Base-by-base conservation (phyloP, 37 sponge, comb jelly and placozoan genomes). In the Theonella swinhoei region DNA sequence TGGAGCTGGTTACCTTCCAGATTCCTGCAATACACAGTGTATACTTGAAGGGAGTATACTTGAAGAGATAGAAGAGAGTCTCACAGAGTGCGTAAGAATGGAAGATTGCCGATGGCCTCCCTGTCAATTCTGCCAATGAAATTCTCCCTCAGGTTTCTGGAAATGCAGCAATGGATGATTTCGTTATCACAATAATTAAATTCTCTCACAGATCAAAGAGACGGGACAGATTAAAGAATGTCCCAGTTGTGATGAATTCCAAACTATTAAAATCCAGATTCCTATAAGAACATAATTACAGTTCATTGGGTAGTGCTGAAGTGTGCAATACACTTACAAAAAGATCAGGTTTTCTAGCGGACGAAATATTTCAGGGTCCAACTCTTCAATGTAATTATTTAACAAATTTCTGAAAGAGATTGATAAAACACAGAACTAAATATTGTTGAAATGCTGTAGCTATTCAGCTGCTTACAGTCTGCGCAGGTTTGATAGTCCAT, bases 131-230 rank as follows among this genome's bases (percentile, higher is more conserved):
- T 43, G 25, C 29, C 28, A 33, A 80, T 68, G 32, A 43, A 39
- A 60, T 86, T 86, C 28, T 78, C 72, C 22, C 87, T 64, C 29
- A 86, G 61, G 14, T 70, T 70, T 20, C 87, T 86, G 35, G 54
- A 47, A 14, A 47, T 7, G 14, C n/a, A n/a, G n/a, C n/a, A n/a
- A n/a, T n/a, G n/a, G n/a, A n/a, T n/a, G n/a, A n/a, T n/a, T n/a
- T n/a, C n/a, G n/a, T n/a, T n/a, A n/a, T n/a, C n/a, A n/a, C n/a
- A n/a, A n/a, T n/a, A n/a, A n/a, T n/a, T n/a, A n/a, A n/a, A n/a
- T n/a, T n/a, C 7, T 47, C 84, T 30, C 70, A 86, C 87, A 86
- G 74, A 24, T 59, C 33, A 62, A 70, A 35, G 47, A 86, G 43
- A 1, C 72, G 68, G 8, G 64, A 62, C 4, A 86, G 34, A 19